A percentile compares a stretch with the other conserved stretches of the same genome.
Conservation (phyloP, 1,140 invertebrate species). For the Eriocheir sinensis region DNA sequence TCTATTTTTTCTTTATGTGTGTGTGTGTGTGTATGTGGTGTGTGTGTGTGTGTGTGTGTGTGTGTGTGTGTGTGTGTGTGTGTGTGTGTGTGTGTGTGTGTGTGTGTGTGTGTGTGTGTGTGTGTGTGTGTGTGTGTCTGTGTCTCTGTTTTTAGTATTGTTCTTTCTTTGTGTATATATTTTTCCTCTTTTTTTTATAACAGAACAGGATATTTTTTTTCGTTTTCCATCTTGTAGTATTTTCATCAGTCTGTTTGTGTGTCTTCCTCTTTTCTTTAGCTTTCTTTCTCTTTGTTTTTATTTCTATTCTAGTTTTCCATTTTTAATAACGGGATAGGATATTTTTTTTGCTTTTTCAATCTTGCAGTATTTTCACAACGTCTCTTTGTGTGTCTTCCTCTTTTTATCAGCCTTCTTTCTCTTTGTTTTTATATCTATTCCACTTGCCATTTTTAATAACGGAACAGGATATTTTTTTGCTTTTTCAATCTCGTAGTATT, state of each 20-base stretch:
- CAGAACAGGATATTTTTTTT: too few relatives aligned
- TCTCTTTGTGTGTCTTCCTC: too few relatives aligned
- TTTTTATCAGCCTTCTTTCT: neutral
- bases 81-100: conserved; percentile 33
- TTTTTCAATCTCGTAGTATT: too few relatives aligned
- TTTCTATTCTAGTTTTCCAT: neutral
- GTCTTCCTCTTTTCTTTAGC: too few relatives aligned
- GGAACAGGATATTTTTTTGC: too few relatives aligned
- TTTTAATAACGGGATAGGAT: too few relatives aligned
- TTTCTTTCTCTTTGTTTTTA: neutral
- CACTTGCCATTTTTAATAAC: too few relatives aligned
- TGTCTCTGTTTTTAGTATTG: neutral
- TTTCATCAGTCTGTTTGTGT: neutral
- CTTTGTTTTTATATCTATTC: neutral
- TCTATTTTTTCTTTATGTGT: conserved; percentile 52
- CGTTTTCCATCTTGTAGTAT: neutral
- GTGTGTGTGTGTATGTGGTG: conserved; percentile 46
- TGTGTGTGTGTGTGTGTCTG: neutral
- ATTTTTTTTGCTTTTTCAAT: too few relatives aligned
- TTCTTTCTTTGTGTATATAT: too few relatives aligned
- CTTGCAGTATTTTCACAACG: neutral
- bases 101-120: neutral
- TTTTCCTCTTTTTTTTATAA: too few relatives aligned
- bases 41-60: conserved; percentile 34
- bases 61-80: conserved; percentile 33